Percentiles rank a stretch among this genome's conserved stretches.
These are phyloP conservation scores for Anodontia alba DNA, from an alignment of 2,888 invertebrate genomes.

Conservation along the genomic window DNA sequence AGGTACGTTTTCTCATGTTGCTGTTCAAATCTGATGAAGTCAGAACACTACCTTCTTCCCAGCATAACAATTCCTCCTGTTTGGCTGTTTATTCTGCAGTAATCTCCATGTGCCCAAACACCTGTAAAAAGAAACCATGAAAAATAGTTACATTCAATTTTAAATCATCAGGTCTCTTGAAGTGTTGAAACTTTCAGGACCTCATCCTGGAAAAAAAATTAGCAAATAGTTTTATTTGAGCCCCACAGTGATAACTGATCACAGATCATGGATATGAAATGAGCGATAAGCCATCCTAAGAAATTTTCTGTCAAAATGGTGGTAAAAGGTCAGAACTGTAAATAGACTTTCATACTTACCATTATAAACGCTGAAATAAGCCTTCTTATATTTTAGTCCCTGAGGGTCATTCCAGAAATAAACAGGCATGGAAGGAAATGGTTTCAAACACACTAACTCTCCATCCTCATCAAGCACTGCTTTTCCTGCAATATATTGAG, in stretches of 20 bases:
- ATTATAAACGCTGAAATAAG: conserved; percentile 85
- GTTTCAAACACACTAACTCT: conserved; percentile 87
- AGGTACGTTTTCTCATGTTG: no score
- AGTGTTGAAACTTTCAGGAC: no score
- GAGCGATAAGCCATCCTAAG: no score
- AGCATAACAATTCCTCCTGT: conserved; percentile 88
- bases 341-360: no score
- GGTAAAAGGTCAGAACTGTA: no score
- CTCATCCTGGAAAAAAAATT: no score
- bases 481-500: conserved; percentile 84
- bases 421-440: conserved; percentile 87
- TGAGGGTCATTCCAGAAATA: conserved; percentile 86
- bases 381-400: conserved; percentile 85
- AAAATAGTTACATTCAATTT: not conserved
- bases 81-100: conserved; percentile 85
- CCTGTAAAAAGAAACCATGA: conserved; percentile 71
- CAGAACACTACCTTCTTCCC: conserved; percentile 85
- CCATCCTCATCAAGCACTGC: conserved; percentile 86
- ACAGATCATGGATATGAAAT: no score
- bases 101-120: conserved; percentile 88
- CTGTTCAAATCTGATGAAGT: no score
- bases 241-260: no score
- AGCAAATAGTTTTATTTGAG: no score
- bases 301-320: no score
- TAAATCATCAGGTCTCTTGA: not conserved